Evolutionary conservation across 2,113 vertebrate species (phyloP), one percentile per base, ranked within the genome.

Genomic region (Otocyon megalotis): DNA sequence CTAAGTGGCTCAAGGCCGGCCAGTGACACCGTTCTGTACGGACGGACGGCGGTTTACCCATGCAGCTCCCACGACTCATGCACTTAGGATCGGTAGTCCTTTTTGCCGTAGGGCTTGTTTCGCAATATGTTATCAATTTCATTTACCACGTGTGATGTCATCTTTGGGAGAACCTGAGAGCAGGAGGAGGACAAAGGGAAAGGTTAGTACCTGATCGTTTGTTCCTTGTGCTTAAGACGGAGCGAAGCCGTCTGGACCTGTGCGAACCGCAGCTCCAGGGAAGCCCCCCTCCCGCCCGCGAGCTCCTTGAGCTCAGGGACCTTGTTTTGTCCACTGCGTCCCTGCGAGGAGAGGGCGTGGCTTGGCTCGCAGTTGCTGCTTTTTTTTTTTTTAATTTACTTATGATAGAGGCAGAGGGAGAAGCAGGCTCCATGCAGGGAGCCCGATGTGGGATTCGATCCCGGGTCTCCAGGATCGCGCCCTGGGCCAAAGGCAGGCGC

Each of bases 61-160:
- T 98, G 98, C 98, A 98, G 98, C 97, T 98, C 98, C 65, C 69
- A 97, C 86, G 96, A 97, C 62, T 97, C 99, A 98, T 98, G 98
- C 98, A 98, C 43, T 99, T 99, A 99, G 3, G 99, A 99, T 92
- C 99, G 99, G 97, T 99, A 99, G 98, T 99, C 99, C 98, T 99
- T 99, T 99, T 99, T 99, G 98, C 99, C 99, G 99, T 99, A 99
- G 63, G 99, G 99, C 96, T 99, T 99, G 97, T 99, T 99, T 85
- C 99, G 99, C 96, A 99, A 97, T 87, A 99, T 99, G 97, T 99
- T 99, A 97, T 99, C 99, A 8, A 99, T 99, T 92, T 99, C 99
- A 0, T 99, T 99, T 65, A 99, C 99, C 63, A 99, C 98, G 0
- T 99, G 99, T 79, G 99, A 99, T 4, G 99, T 99, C 99, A 99